phyloP scores from a whole-genome alignment of 2,113 vertebrate species.

The Natator depressus region DNA sequence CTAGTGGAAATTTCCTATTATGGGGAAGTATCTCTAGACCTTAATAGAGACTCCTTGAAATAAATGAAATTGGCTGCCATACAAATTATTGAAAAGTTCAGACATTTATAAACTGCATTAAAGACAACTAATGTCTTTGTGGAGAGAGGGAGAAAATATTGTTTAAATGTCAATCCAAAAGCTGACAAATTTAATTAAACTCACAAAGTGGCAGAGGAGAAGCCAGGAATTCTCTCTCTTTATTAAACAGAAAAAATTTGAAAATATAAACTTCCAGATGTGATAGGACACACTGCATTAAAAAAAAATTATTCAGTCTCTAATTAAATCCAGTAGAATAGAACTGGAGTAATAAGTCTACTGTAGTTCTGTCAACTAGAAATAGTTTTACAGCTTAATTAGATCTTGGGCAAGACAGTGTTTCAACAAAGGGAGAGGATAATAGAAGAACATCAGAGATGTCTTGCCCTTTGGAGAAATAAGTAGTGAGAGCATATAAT shows the following conservation, averaged over 20 bases:
- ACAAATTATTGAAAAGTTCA: not conserved
- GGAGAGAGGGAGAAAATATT: not conserved
- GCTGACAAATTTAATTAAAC: not conserved
- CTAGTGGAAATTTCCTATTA: not conserved
- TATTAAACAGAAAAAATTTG: not conserved
- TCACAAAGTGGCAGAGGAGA: not conserved
- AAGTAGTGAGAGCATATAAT: not conserved
- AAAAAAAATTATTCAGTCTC: not conserved
- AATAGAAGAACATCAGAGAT: not conserved
- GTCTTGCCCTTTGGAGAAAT: not conserved
- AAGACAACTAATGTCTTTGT: not conserved
- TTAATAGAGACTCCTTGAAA: not conserved
- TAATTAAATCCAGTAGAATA: conserved; percentile 1
- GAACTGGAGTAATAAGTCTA: not conserved
- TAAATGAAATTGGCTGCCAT: not conserved
- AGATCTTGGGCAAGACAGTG: not conserved
- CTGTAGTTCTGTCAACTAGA: not conserved
- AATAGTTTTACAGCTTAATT: conserved; percentile 12
- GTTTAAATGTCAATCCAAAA: not conserved
- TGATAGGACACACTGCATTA: not conserved
- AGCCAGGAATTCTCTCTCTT: not conserved
- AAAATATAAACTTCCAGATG: not conserved
- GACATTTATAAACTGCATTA: not conserved
- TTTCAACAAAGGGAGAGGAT: not conserved
- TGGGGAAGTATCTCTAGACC: not conserved